Percentiles rank a stretch among this genome's conserved stretches.
phyloP scores from a whole-genome alignment of 2,888 invertebrate genomes.

The Flexamia atlantica region DNA sequence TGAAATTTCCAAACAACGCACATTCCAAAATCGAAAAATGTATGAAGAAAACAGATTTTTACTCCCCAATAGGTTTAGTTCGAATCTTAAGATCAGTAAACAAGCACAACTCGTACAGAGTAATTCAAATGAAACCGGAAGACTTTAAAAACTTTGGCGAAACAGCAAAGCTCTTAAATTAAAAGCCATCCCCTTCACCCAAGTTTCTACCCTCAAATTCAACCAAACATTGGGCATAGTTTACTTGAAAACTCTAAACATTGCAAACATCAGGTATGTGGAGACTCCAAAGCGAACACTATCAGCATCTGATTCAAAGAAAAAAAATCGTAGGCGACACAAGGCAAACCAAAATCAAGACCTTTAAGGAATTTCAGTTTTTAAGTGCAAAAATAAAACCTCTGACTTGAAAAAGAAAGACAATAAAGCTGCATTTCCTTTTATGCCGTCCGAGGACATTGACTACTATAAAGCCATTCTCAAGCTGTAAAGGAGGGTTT shows the following conservation, averaged over 20 bases:
- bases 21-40: slow-evolving; percentile 58
- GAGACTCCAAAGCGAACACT: slow-evolving; percentile 45
- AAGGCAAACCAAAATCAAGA: not conserved
- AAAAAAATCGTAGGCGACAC: not conserved
- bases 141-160: slow-evolving; percentile 58
- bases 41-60: slow-evolving; percentile 55
- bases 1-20: slow-evolving; percentile 66
- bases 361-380: slow-evolving; percentile 29
- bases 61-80: slow-evolving; percentile 33
- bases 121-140: slow-evolving; percentile 51
- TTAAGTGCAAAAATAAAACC: slow-evolving; percentile 30
- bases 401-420: slow-evolving; percentile 44
- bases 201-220: slow-evolving; percentile 43
- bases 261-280: slow-evolving; percentile 45
- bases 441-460: slow-evolving; percentile 45
- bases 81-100: slow-evolving; percentile 51
- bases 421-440: slow-evolving; percentile 51
- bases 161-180: slow-evolving; percentile 59
- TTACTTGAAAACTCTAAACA: slow-evolving; percentile 51
- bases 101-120: slow-evolving; percentile 45
- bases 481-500: slow-evolving; percentile 15
- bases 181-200: slow-evolving; percentile 50
- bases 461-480: slow-evolving; percentile 47
- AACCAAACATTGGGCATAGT: slow-evolving; percentile 24
- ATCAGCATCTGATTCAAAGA: slow-evolving; percentile 16